A percentile compares a stretch with the other conserved stretches of the same genome.
Conservation (phyloP, 1,140 invertebrate species). For the Zaprionus capensis region DNA sequence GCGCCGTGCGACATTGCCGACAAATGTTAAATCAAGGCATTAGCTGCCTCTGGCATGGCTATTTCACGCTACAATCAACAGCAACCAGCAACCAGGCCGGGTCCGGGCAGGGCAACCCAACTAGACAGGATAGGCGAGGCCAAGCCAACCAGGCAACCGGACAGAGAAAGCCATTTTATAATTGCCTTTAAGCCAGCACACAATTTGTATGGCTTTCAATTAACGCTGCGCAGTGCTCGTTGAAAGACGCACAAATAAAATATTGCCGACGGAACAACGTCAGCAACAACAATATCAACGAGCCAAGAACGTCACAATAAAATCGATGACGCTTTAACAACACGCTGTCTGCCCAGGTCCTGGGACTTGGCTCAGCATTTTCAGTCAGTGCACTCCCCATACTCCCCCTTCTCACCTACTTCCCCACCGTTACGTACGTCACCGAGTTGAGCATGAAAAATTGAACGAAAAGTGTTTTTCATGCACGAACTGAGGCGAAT, state of each 20-base stretch:
- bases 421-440: slow-evolving; percentile 15
- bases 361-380: slow-evolving; percentile 3
- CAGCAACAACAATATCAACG: slow-evolving; percentile 56
- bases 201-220: slow-evolving; percentile 82
- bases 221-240: slow-evolving; percentile 57
- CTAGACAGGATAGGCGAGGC: background rate
- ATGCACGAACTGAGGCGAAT: slow-evolving; percentile 40
- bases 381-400: background rate
- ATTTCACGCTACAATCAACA: slow-evolving; percentile 75
- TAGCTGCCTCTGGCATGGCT: slow-evolving; percentile 43
- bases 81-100: slow-evolving; percentile 14
- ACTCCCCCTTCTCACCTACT: background rate
- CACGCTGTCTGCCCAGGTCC: slow-evolving; percentile 8
- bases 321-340: slow-evolving; percentile 49
- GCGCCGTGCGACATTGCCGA: slow-evolving; percentile 12
- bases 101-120: background rate
- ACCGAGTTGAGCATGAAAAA: slow-evolving; percentile 73
- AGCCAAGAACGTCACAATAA: slow-evolving; percentile 42
- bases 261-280: slow-evolving; percentile 61
- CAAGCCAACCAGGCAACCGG: slow-evolving; percentile 5
- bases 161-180: slow-evolving; percentile 65
- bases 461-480: slow-evolving; percentile 62
- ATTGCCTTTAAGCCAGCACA: slow-evolving; percentile 66
- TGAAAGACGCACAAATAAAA: slow-evolving; percentile 68
- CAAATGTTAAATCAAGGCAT: slow-evolving; percentile 52